Base-by-base conservation (phyloP, 2,888 invertebrate species). In the Syritta pipiens region DNA sequence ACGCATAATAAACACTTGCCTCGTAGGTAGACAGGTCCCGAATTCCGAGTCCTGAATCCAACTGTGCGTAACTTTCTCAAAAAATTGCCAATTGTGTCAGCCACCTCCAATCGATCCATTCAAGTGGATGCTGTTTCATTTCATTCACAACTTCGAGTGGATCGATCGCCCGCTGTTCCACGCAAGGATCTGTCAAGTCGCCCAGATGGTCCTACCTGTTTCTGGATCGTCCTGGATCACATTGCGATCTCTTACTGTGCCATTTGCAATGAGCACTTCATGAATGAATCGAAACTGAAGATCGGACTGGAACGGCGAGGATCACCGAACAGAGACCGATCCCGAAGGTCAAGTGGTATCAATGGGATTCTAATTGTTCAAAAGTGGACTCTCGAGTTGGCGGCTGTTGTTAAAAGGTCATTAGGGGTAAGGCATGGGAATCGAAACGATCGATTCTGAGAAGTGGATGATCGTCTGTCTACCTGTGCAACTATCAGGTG, bases 351-450 rank as follows among this genome's bases (percentile, higher is more conserved):
- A 83, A 82, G 82, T 81, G 67, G 26, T 32, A 24, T 60, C 81
- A 81, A 77, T 77, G 59, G 60, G 76, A 75, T 81, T 82, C 69
- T 82, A 81, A 82, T 82, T 81, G 81, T 81, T 76, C 22, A 53
- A 79, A 82, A 83, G 81, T 79, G 84, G 83, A 85, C 82, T 84
- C 83, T 84, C 82, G 68, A 67, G 77, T 53, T 79, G 77, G 32
- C 74, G 55, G 53, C 60, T 82, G 86, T 86, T 87, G 86, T 88
- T 88, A 88, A 84, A 88, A 85, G 83, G 85, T 88, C 86, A 88
- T 88, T 88, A 86, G 85, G 68, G 44, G 55, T 76, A 68, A 79
- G 81, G 77, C 57, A 46, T 71, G 74, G 42, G 72, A 79, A 74
- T 67, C 49, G 63, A 2, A 57, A 48, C 71, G 10, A 65, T 74